Base-by-base conservation (phyloP, 2,888 invertebrate species). In the Dicyrtoma fusca region DNA sequence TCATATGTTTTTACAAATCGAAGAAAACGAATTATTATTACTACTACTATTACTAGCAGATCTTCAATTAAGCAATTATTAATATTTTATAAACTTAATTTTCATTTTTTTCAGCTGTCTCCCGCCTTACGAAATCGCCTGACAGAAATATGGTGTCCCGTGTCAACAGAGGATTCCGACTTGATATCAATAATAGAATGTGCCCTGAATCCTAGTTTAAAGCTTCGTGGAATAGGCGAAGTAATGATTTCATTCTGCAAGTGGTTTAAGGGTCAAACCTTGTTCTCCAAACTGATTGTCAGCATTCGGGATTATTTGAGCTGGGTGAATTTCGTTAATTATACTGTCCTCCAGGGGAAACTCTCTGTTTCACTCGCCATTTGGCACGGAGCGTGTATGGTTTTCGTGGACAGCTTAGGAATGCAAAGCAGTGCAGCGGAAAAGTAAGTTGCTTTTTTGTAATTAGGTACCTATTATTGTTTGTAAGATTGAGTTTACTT, bases 101-200 rank as follows among this genome's bases (percentile, higher is more conserved):
- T 17, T 21, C 23, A 17, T 11, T 62, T 62, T 62, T 6, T 25
- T 23, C 80, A 88, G 87, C 86, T 99, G 11, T 99, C 98, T 0
- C 97, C 97, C 0, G 98, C 99, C 0, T 85, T 99, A 64, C 87
- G 99, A 65, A 99, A 99, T 86, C 89, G 99, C 62, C 96, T 99
- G 81, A 98, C 99, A 0, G 99, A 99, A 86, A 95, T 99, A 82
- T 99, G 98, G 98, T 97, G 97, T 82, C 92, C 92, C 71, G 88
- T 89, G 64, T 91, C 90, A 11, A 88, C 88, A 17, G 87, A 89
- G 25, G 85, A 88, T 68, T 86, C 88, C 14, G 97, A 98, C 84
- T 86, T 96, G 51, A 84, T 90, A 14, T 85, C 87, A 69, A 96
- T 98, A 72, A 88, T 95, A 34, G 89, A 90, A 81, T 92, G 91